Base-by-base conservation (phyloP, 2,888 invertebrate species). In the Lamellibrachia columna region DNA sequence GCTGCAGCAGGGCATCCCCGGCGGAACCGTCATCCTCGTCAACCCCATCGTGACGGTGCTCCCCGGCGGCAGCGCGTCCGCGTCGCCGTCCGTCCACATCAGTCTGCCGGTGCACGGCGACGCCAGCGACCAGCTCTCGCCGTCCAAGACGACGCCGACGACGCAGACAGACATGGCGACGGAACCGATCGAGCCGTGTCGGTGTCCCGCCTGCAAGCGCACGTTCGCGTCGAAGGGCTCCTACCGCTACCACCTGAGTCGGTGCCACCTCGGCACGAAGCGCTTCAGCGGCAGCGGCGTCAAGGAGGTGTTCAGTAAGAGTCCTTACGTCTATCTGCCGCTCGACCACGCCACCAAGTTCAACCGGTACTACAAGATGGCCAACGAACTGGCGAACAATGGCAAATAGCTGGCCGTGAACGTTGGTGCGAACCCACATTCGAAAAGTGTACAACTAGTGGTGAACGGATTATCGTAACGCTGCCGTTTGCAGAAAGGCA, bases 331-430 rank as follows among this genome's bases (percentile, higher is more conserved):
- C 52, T 96, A 96, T 94, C 95, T 96, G 92, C 96, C 96, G 11
- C 94, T 96, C 90, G 96, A 96, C 93, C 96, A 96, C 93, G 95
- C 96, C 28, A 95, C 99, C 95, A 99, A 99, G 97, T 99, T 99
- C 97, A 98, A 99, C 95, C 99, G 99, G 97, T 99, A 99, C 97
- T 99, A 99, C 96, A 99, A 99, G 97, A 98, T 99, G 97, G 99
- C 99, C 96, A 99, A 99, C 97, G 99, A 99, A 97, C 97, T 99
- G 97, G 99, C 99, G 96, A 99, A 98, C 97, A 99, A 99, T 93
- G 95, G 95, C 53, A 96, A 95, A 52, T 93, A 90, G 92, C 75
- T 60, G 52, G 53, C 40, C 75, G 75, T 15, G 22, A 75, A 75
- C 75, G 15, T 75, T 75, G 75, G n/a, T 75, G n/a, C 75, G n/a